Evolutionary conservation across 92 coral and sea anemone genomes (phyloP), one percentile per base, ranked within the genome.

Genomic region (Nematostella vectensis): DNA sequence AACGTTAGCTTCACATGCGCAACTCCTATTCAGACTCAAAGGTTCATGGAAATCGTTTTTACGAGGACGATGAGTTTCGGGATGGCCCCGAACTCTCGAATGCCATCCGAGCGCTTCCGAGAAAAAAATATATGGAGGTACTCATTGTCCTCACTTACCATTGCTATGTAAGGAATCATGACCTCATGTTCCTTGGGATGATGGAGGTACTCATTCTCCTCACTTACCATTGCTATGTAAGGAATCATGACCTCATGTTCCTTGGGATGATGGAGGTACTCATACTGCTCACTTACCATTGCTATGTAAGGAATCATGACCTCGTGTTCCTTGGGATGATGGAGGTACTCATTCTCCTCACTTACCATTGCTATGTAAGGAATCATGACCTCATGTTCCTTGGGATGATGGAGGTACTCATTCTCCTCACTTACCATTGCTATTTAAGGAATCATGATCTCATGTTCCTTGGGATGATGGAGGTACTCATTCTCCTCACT

Each of bases 381-480:
- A 30, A 87, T 68, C 97, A 89, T 89, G 23, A 77, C 76, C 24
- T 82, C 87, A 47, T 89, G 95, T 63, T 89, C 95, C 52, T 79
- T 80, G 1, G 97, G 97, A 17, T 89, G 97, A 25, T 85, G 81
- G 24, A 77, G 85, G 52, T 71, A 89, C 33, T 89, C 97, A 45
- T 72, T 80, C 25, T 89, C 96, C 59, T 80, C 71, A 13, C 95
- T 24, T 56, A 87, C 96, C 87, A 82, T 78, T 8, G 95, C 97
- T 22, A 89, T 62, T 36, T 89, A 89, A 2, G 72, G 45, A 30
- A 87, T 68, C 97, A 89, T 89, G 23, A 77, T 72, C 24, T 82
- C 87, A 47, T 89, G 95, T 63, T 89, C 95, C 52, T 79, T 80
- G 1, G 97, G 97, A 17, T 89, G 97, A 25, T 85, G 81, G 24